Evolutionary conservation across 2,797 vertebrate genomes (phyloP).

Genomic region (Danio kyathit): DNA sequence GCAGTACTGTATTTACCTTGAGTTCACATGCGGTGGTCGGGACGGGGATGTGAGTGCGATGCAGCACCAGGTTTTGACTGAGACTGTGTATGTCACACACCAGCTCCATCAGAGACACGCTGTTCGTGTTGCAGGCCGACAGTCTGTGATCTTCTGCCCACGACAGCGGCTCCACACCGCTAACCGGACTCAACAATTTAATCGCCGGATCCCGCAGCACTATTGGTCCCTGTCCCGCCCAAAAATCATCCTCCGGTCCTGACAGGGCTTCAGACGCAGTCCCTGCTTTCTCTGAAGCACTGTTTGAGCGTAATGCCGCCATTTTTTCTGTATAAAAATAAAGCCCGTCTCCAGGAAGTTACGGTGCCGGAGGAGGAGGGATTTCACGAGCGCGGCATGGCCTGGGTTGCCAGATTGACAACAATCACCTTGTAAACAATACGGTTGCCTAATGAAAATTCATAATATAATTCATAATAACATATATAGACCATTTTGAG

Average conservation of each 20-base stretch:
- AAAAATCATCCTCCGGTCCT: slow-evolving; percentile 54
- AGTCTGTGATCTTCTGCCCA: slow-evolving; percentile 96
- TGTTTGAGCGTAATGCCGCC: slow-evolving; percentile 68
- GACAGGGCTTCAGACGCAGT: slow-evolving; percentile 65
- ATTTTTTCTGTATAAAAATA: slow-evolving; percentile 70
- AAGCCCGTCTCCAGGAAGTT: slow-evolving; percentile 66
- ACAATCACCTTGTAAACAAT: background rate
- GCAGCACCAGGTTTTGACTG: slow-evolving; percentile 86
- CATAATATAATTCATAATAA: too few relatives aligned
- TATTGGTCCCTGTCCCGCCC: slow-evolving; percentile 68
- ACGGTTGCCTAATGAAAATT: too few relatives aligned
- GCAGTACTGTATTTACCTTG: slow-evolving; percentile 74
- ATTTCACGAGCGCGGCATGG: background rate
- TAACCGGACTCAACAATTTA: slow-evolving; percentile 81
- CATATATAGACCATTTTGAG: too few relatives aligned
- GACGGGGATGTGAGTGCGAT: slow-evolving; percentile 87
- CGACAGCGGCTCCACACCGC: slow-evolving; percentile 87
- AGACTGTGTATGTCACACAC: slow-evolving; percentile 86
- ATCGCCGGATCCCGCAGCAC: slow-evolving; percentile 85
- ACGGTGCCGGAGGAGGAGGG: slow-evolving; percentile 60
- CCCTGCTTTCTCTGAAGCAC: background rate
- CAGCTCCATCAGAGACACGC: slow-evolving; percentile 88
- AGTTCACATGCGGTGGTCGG: slow-evolving; percentile 75
- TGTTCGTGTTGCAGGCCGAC: slow-evolving; percentile 84
- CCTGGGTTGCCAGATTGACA: slow-evolving; percentile 54